Evolutionary conservation across 2,797 vertebrate species (phyloP).

Genomic region (Varecia variegata): DNA sequence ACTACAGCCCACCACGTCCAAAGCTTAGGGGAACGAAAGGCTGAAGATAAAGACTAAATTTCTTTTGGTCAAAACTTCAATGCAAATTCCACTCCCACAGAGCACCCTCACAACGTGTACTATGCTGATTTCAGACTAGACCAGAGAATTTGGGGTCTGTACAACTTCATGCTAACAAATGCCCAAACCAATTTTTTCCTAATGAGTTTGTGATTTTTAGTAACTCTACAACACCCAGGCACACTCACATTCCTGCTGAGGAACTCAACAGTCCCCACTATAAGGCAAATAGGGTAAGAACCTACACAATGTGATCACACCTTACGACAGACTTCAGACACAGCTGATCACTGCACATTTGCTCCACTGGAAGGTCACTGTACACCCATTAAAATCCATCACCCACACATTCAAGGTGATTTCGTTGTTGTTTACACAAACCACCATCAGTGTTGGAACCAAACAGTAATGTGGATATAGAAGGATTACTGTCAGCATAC

Average conservation of each 20-base stretch:
- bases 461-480: background rate
- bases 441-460: background rate
- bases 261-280: background rate
- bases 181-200: background rate
- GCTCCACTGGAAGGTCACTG: background rate
- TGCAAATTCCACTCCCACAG: background rate
- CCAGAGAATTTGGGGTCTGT: background rate
- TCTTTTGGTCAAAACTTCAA: constrained; percentile 3
- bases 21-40: background rate
- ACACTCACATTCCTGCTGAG: background rate
- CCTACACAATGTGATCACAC: background rate
- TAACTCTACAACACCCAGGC: background rate
- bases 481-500: background rate
- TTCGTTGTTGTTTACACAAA: background rate
- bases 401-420: background rate
- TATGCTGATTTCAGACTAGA: background rate
- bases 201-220: background rate
- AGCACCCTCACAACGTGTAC: background rate
- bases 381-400: background rate
- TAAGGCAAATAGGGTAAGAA: background rate
- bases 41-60: background rate
- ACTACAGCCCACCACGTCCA: background rate
- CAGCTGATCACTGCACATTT: background rate
- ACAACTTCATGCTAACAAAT: background rate
- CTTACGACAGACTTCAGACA: background rate